Base-by-base conservation (phyloP, 2,888 invertebrate genomes). In the Stratiomys singularior region DNA sequence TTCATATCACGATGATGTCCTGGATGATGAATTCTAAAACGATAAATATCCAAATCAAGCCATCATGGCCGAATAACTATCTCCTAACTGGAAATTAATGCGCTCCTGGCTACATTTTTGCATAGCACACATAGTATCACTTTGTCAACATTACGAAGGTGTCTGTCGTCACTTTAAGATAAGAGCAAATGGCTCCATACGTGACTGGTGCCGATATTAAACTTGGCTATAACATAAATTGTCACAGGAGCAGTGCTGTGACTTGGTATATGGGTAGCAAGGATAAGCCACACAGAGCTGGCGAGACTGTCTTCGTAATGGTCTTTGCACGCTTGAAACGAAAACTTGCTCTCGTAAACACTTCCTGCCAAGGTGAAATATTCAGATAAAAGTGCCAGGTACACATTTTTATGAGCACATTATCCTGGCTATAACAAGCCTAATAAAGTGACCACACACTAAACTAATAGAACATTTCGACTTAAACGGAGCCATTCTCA, bases 351-450 rank as follows among this genome's bases (percentile, higher is more conserved):
- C 13, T 60, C 74, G 74, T 74, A 74, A 74, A 74, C 74, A 74
- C 74, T 74, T 58, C 27, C 64, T n/a, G 63, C 25, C 21, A 28
- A 76, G 37, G 64, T 30, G 46, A 63, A 64, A 76, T 63, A 64
- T 76, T 46, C 64, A 76, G 63, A 63, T 46, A 63, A 63, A 76
- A 46, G 47, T 63, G 44, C 52, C 63, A 64, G 47, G 46, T 76
- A 76, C 47, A 63, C 52, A 46, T 77, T 79, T 79, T 79, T 79
- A 79, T 52, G 79, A 78, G 74, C 46, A 56, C 79, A 79, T 79
- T 79, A 79, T 77, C 77, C 76, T 11, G 76, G 58, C 79, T 67
- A 78, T 79, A 79, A 79, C 79, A 64, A 77, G 79, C 79, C 77
- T 77, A 79, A 79, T 79, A 78, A 79, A 78, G 78, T 79, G 79